Conservation (phyloP, 2,113 vertebrate species). For the Lepisosteus osseus region DNA sequence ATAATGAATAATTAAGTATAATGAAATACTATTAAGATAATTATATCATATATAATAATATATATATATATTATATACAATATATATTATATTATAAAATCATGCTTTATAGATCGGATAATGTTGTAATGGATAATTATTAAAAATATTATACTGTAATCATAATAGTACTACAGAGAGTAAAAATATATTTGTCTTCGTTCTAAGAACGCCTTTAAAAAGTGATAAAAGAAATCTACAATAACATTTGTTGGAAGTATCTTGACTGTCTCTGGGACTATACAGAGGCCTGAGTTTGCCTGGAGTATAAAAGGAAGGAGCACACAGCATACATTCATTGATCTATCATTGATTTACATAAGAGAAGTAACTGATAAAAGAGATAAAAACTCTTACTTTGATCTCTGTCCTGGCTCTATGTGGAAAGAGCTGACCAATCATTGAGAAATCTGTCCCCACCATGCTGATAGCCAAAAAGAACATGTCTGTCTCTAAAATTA, state of each 20-base stretch:
- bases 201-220: not conserved
- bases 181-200: too few species aligned
- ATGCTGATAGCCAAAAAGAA: constrained; percentile 98
- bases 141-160: too few species aligned
- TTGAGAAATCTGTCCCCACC: constrained; percentile 97
- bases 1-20: too few species aligned
- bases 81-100: too few species aligned
- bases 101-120: too few species aligned
- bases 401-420: constrained; percentile 89
- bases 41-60: too few species aligned
- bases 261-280: not conserved
- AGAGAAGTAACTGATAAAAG: too few species aligned
- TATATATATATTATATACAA: too few species aligned
- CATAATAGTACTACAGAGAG: too few species aligned
- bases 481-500: constrained; percentile 89
- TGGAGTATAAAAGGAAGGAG: constrained; percentile 9
- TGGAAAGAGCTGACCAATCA: constrained; percentile 94
- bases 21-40: too few species aligned
- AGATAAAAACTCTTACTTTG: constrained; percentile 68
- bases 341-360: too few species aligned
- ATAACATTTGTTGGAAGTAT: not conserved
- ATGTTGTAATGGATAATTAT: too few species aligned
- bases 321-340: not conserved
- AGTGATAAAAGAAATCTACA: not conserved
- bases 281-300: not conserved